Evolutionary conservation across 2,113 vertebrate species (phyloP).

Genomic region (Indri indri): DNA sequence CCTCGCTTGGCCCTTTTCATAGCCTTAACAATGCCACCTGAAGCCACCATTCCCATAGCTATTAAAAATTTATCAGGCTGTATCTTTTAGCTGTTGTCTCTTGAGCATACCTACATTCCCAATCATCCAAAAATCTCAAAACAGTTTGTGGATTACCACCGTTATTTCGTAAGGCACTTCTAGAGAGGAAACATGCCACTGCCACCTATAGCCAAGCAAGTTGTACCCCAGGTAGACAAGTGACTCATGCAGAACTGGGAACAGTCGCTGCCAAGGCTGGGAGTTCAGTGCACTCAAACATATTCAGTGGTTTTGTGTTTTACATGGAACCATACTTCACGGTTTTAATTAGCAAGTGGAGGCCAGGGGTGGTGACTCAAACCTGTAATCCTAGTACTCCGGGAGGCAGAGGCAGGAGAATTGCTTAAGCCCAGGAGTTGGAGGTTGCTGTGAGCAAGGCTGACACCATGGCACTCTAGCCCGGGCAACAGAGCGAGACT

Average conservation of each 20-base stretch:
- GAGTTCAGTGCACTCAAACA: background rate
- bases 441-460: too few relatives aligned
- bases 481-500: too few relatives aligned
- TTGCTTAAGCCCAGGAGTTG: too few relatives aligned
- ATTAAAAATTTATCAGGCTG: background rate
- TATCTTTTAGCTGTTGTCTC: background rate
- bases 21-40: background rate
- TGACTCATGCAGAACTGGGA: background rate
- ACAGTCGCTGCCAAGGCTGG: background rate
- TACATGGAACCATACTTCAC: background rate
- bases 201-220: too few relatives aligned
- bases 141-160: background rate
- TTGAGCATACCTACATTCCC: background rate
- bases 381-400: too few relatives aligned
- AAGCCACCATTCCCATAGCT: background rate
- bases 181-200: background rate
- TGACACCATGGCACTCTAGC: too few relatives aligned
- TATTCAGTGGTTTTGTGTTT: background rate
- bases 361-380: too few relatives aligned
- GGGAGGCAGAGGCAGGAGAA: too few relatives aligned
- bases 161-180: background rate
- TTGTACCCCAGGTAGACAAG: background rate
- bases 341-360: background rate
- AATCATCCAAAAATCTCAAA: background rate
- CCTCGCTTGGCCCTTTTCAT: background rate